A percentile compares a stretch with the other conserved stretches of the same genome.
Evolutionary conservation across 2,113 vertebrate genomes (phyloP).

Genomic region (Pseudonaja textilis): DNA sequence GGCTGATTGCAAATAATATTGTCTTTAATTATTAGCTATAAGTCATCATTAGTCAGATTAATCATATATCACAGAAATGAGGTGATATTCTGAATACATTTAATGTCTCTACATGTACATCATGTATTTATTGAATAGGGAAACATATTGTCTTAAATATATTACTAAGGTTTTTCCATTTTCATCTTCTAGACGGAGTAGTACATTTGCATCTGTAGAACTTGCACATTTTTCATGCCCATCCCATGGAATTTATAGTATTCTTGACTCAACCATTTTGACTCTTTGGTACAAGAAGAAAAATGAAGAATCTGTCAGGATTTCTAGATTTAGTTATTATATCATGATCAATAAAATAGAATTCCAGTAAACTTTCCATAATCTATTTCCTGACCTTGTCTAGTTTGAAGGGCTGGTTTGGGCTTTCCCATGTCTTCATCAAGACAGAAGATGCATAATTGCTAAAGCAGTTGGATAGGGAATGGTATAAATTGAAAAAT

Average conservation of each 20-base stretch:
- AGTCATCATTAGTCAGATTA: background rate
- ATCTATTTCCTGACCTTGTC: background rate
- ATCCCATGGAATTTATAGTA: background rate
- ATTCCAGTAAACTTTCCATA: background rate
- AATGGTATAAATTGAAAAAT: background rate
- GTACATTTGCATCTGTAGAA: background rate
- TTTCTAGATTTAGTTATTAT: background rate
- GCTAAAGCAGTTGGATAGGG: background rate
- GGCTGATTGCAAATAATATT: background rate
- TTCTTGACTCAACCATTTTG: background rate
- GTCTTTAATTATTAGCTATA: background rate
- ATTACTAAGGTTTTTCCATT: background rate
- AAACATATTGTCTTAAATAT: background rate
- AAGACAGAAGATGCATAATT: background rate
- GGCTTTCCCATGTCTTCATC: background rate
- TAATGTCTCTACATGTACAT: background rate
- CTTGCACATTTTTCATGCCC: background rate
- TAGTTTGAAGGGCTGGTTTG: background rate
- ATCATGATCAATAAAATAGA: background rate
- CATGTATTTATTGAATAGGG: background rate
- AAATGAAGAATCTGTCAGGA: background rate
- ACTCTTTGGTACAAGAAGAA: background rate
- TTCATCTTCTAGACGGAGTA: background rate
- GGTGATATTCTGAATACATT: background rate
- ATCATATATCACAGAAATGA: background rate